Base-by-base conservation (phyloP, 2,888 invertebrate genomes). In the Ceriagrion tenellum region DNA sequence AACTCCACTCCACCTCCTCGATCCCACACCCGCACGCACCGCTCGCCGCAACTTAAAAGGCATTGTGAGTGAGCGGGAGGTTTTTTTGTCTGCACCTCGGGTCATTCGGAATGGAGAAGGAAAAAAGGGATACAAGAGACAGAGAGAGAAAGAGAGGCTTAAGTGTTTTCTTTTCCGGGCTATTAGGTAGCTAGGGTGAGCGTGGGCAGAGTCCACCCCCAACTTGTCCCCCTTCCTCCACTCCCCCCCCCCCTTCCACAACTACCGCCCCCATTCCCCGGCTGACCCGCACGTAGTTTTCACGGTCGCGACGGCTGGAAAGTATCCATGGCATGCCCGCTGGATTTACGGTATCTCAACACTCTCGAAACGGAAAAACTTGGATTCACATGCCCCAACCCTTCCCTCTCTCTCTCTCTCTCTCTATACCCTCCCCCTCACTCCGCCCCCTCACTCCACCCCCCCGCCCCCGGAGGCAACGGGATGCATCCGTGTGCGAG, bases 161-260 rank as follows among this genome's bases (percentile, higher is more conserved):
- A 93, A 93, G 69, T 93, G 93, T 93, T 93, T 93, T 93, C 93
- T 93, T 93, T 93, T 93, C 93, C 93, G 74, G 93, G 93, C 93
- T 93, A 93, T 93, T 93, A 93, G 93, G 93, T 47, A 93, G 93
- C 40, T 93, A 69, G 93, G 93, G 93, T 93, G 93, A 69, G 55
- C 40, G 35, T 35, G 91, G 69, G 93, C 63, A 35, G 69, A 30
- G 47, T 47, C 59, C 59, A 20, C 93, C 16, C 81, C 26, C 69
- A 8, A 69, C 81, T 26, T 16, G 30, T n/a, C 10, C 74, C 30
- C 1, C 30, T 10, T n/a, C n/a, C n/a, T 1, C n/a, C 74, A 30
- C 30, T 35, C 26, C 12, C 74, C 26, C 69, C n/a, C n/a, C n/a
- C 69, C 4, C 69, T 0, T 0, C 69, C n/a, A 0, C 26, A 0